Percentiles rank a stretch among this genome's conserved stretches.
Conservation (phyloP, 2,797 vertebrate species). For the Orientallactaga sibirica region DNA sequence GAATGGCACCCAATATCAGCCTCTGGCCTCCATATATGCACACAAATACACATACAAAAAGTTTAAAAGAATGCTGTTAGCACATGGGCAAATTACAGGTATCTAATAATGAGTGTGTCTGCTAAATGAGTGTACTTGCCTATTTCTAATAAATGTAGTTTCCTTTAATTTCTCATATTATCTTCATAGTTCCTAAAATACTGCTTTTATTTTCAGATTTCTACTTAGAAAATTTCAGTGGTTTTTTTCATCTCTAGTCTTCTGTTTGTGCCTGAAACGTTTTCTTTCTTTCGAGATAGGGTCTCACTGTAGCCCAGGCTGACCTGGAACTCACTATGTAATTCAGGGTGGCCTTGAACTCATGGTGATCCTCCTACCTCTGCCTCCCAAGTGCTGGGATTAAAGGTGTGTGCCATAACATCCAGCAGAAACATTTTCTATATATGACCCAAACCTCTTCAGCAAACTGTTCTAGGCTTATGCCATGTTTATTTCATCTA, state of each 20-base stretch:
- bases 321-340: too few relatives aligned
- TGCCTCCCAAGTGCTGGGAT: too few relatives aligned
- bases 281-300: neutral
- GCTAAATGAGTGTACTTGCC: neutral
- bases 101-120: neutral
- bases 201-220: slow-evolving; percentile 44
- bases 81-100: neutral
- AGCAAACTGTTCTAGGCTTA: neutral
- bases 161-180: slow-evolving; percentile 35
- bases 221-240: slow-evolving; percentile 18
- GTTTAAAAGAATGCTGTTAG: neutral
- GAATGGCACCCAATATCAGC: too few relatives aligned
- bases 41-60: too few relatives aligned
- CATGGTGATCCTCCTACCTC: too few relatives aligned
- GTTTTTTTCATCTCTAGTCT: slow-evolving; percentile 16
- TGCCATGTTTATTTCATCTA: neutral
- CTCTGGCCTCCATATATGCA: too few relatives aligned
- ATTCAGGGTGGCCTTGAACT: too few relatives aligned
- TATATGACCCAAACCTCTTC: neutral
- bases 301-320: too few relatives aligned
- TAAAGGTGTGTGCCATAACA: too few relatives aligned
- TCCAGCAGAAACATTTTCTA: too few relatives aligned
- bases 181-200: slow-evolving; percentile 27
- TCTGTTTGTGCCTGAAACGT: neutral
- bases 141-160: neutral